Base-by-base conservation (phyloP, 2,113 vertebrate species). In the Carollia perspicillata region DNA sequence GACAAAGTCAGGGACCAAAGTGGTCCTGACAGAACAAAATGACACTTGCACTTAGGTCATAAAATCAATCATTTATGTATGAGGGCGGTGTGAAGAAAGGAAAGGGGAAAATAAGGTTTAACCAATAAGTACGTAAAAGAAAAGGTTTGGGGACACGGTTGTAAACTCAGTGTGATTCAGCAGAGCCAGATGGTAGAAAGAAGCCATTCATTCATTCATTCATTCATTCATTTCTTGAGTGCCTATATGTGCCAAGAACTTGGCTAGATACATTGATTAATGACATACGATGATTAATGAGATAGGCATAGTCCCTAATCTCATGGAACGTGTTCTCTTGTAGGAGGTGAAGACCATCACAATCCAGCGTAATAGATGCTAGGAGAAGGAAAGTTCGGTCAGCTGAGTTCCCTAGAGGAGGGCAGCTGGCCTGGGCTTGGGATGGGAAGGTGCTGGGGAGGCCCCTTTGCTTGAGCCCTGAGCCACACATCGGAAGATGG, bases 1-100 rank as follows among this genome's bases (percentile, higher is more conserved):
- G 84, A 89, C 51, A 92, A 96, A 94, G 84, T 80, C 80, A 95
- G 63, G 40, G n/a, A 51, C 60, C 26, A 0, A 78, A 58, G 83
- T 84, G 49, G 37, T 51, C 72, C 71, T 86, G 84, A 93, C 30
- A 51, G 63, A 60, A 37, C 85, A 87, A 78, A 65, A 58, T 60
- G 44, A 80, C 79, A 53, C 40, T 94, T 92, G 79, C 1, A 53
- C 12, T 89, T 84, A 72, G 68, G 63, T 84, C 55, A 47, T 90
- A 88, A 91, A 60, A 49, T 74, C 23, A 79, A 2, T 78, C 37
- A 20, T 69, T 84, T 91, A 63, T 85, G 8, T 68, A 18, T 71
- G 35, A 37, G 30, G 26, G 33, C 6, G 0, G 6, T 35, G 49
- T 92, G 33, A 80, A 74, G 51, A 80, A 92, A 26, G 11, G 74